Evolutionary conservation across 53 echinoderm and acorn worm genomes (phyloP).

Genomic region (Zoroaster sp.): DNA sequence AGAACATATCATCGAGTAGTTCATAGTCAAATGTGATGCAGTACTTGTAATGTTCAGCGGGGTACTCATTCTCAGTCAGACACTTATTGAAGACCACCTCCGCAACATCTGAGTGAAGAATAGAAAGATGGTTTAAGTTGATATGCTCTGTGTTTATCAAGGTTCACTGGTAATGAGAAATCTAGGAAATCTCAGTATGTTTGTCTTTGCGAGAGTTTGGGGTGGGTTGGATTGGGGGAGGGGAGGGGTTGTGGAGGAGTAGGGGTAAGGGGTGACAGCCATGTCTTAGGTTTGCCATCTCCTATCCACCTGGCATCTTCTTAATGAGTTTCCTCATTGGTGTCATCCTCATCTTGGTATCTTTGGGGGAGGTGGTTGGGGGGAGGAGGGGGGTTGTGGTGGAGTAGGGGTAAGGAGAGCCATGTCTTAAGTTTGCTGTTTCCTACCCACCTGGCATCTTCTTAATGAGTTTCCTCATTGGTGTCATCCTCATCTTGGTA

Average conservation of each 20-base stretch:
- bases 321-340: slow-evolving; percentile 90
- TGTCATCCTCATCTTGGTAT: slow-evolving; percentile 62
- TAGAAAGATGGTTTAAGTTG: too few species aligned
- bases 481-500: slow-evolving; percentile 66
- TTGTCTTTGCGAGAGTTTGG: not conserved
- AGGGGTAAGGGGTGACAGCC: not conserved
- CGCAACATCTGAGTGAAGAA: slow-evolving; percentile 75
- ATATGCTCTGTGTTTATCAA: too few species aligned
- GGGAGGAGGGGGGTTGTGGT: not conserved
- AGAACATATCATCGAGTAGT: slow-evolving; percentile 92
- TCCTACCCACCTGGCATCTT: slow-evolving; percentile 99
- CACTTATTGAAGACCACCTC: slow-evolving; percentile 80
- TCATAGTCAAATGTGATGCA: slow-evolving; percentile 90
- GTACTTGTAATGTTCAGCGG: slow-evolving; percentile 73
- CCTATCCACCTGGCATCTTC: slow-evolving; percentile 99
- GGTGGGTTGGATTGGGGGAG: not conserved
- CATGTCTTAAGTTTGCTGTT: too few species aligned
- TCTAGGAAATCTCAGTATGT: too few species aligned
- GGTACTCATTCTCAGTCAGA: slow-evolving; percentile 78
- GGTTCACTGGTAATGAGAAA: too few species aligned
- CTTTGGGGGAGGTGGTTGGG: not conserved
- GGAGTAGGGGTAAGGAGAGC: not conserved
- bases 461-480: slow-evolving; percentile 86
- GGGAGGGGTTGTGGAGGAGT: not conserved
- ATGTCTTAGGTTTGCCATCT: too few species aligned